These are phyloP conservation scores for Thripadectes ignobilis DNA, from an alignment of 2,797 vertebrate species.

Conservation along the genomic window DNA sequence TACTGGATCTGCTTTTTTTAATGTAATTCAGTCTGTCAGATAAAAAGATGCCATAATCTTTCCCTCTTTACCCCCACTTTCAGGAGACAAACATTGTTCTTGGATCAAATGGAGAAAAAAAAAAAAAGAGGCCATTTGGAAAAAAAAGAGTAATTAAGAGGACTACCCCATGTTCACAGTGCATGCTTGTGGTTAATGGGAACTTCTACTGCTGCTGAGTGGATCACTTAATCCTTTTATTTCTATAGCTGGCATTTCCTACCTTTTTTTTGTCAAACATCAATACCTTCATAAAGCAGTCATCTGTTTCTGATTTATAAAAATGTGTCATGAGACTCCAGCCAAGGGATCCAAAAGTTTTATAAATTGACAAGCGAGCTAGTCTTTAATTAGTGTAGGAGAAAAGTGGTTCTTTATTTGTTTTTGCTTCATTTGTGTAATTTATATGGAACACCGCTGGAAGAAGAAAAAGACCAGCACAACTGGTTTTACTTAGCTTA, in stretches of 20 bases:
- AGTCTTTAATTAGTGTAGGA: conserved; percentile 65
- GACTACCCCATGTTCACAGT: background rate
- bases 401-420: conserved; percentile 63
- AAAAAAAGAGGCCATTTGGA: background rate
- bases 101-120: background rate
- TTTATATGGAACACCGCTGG: conserved; percentile 27
- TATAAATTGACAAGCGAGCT: conserved; percentile 65
- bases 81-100: conserved; percentile 49
- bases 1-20: conserved; percentile 25
- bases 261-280: conserved; percentile 41
- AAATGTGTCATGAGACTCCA: conserved; percentile 56
- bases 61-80: conserved; percentile 20
- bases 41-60: conserved; percentile 43
- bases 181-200: conserved; percentile 54
- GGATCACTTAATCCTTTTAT: conserved; percentile 67
- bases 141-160: conserved; percentile 21
- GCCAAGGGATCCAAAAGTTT: conserved; percentile 58
- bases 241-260: conserved; percentile 67
- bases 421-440: conserved; percentile 55
- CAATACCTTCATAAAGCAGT: conserved; percentile 52
- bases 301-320: conserved; percentile 69
- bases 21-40: conserved; percentile 21
- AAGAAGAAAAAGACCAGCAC: conserved; percentile 36
- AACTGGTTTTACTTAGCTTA: conserved; percentile 67
- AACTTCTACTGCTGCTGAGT: conserved; percentile 48